Evolutionary conservation across 2,888 invertebrate species (phyloP).

Genomic region (Helleia helle): DNA sequence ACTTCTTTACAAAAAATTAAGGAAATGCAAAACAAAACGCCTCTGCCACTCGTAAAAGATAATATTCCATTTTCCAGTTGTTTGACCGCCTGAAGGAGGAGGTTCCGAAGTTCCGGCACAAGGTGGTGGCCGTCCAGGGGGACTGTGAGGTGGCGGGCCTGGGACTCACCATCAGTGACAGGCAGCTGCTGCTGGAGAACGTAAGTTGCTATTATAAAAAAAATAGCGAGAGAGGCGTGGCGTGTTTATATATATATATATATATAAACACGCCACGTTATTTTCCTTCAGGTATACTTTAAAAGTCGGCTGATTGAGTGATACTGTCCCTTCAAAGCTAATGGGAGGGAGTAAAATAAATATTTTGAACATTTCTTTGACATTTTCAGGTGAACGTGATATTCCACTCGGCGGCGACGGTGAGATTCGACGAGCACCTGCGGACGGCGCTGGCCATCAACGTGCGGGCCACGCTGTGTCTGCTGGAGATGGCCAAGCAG

Average conservation of each 20-base stretch:
- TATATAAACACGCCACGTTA: too few relatives aligned
- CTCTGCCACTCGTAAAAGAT: too few relatives aligned
- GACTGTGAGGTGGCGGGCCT: conserved; percentile 79
- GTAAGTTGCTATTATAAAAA: conserved; percentile 50
- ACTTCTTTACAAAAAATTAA: too few relatives aligned
- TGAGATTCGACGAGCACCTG: conserved; percentile 89
- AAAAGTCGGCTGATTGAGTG: not conserved
- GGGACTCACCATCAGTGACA: conserved; percentile 75
- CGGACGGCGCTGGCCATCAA: conserved; percentile 85
- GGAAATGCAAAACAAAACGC: too few relatives aligned
- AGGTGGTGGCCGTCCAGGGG: conserved; percentile 79
- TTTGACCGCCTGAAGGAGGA: conserved; percentile 49
- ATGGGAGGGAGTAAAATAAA: too few relatives aligned
- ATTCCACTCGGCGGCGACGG: conserved; percentile 94
- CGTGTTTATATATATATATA: too few relatives aligned
- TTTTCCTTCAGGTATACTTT: too few relatives aligned
- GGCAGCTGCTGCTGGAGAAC: conserved; percentile 75
- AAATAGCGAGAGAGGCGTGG: too few relatives aligned
- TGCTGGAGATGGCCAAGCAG: conserved; percentile 80
- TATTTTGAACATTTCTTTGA: too few relatives aligned
- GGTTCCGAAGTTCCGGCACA: conserved; percentile 73
- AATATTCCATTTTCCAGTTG: too few relatives aligned
- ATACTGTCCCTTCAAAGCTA: too few relatives aligned
- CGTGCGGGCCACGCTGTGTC: conserved; percentile 81
- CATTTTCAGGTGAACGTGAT: conserved; percentile 72